Evolutionary conservation across 2,113 vertebrate species (phyloP).

Genomic region (Eidolon helvum): DNA sequence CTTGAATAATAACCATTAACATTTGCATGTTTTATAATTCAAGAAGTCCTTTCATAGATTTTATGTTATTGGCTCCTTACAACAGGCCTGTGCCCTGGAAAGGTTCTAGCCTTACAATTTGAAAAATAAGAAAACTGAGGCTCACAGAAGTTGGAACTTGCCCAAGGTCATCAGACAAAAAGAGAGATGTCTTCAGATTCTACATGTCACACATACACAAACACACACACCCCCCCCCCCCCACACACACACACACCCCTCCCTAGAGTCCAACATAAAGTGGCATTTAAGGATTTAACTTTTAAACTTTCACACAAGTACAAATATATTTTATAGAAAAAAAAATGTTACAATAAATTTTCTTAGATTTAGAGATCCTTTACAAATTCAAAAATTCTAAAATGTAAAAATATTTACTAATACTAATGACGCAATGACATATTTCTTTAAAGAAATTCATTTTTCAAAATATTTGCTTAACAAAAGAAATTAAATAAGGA

Average conservation of each 20-base stretch:
- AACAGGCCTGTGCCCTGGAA: neutral
- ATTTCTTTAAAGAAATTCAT: neutral
- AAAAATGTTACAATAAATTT: neutral
- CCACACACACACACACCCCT: neutral
- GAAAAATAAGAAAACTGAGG: slow-evolving; percentile 5
- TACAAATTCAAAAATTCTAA: neutral
- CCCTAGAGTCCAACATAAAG: neutral
- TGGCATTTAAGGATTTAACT: neutral
- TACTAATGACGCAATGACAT: neutral
- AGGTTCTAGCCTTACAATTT: neutral
- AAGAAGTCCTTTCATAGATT: slow-evolving; percentile 1
- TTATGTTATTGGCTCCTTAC: neutral
- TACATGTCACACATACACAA: neutral
- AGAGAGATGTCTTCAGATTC: neutral
- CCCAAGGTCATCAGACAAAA: neutral
- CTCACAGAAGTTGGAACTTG: neutral
- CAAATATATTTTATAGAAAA: neutral
- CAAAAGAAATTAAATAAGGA: neutral
- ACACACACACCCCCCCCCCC: neutral
- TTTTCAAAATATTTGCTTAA: neutral
- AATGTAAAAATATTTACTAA: slow-evolving; percentile 10
- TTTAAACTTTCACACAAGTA: neutral
- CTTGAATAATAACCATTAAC: slow-evolving; percentile 24
- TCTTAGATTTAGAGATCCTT: neutral
- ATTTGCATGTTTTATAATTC: neutral